Evolutionary conservation across 2,888 invertebrate species (phyloP), one percentile per base, ranked within the genome.

Genomic region (Chamaedrilus cognettii): DNA sequence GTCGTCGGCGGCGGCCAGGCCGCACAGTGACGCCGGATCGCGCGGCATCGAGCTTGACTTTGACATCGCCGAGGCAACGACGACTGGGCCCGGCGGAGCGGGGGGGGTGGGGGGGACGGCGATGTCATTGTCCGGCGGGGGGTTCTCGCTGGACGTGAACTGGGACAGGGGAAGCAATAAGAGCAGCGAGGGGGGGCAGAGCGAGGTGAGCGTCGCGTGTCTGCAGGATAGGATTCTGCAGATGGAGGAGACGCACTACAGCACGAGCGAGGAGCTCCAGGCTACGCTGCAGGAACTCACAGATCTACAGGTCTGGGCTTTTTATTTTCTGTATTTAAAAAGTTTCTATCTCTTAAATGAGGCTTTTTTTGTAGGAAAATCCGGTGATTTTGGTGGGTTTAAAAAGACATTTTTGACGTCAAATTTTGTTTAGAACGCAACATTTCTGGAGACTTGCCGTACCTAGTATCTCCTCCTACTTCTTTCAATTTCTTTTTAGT

Each of bases 151-250:
- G 42, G 78, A 79, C 59, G 74, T 75, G 28, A 77, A 79, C 67
- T 95, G 95, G 95, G 94, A 95, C 85, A 93, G 93, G 82, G 91
- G 93, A 83, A 93, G 93, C 66, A 91, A 91, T 56, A 91, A 93
- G 70, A 91, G 91, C 57, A 81, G 80, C 56, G 81, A 82, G 70
- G 70, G 64, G 7, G 80, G 76, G 3, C 87, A 90, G 74, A 93
- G 93, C 83, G 94, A 95, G 85, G 90, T 94, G 66, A 86, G 86
- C 2, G 93, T 96, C 71, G 94, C 94, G 28, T 94, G 94, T 82
- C 87, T 82, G 23, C 96, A 96, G 85, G 96, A 96, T 82, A 89
- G 94, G 80, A 94, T 96, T 77, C 88, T 93, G 82, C 93, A 94
- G 85, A 94, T 93, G 93, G 93, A 93, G 82, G 93, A 93, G 83